Conservation (phyloP, 2,888 invertebrate species). For the Pinctada fucata region DNA sequence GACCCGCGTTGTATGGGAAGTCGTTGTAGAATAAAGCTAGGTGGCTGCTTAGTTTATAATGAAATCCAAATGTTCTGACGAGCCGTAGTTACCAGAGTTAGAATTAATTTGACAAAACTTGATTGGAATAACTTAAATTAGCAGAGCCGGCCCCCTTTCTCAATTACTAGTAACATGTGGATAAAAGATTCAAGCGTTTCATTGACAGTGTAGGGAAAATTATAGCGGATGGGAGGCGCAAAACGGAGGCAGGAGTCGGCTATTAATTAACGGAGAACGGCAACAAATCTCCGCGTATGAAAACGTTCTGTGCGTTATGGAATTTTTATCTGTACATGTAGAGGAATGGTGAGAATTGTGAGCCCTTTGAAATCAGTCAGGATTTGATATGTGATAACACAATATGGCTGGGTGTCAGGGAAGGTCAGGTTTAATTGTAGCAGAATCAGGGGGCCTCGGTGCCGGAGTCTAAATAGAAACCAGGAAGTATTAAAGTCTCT, state of each 20-base stretch:
- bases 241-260: neutral
- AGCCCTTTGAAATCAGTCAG: neutral
- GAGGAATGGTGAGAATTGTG: neutral
- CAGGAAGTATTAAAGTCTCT: too few relatives aligned
- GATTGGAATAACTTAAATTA: constrained; percentile 40
- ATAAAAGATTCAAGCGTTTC: constrained; percentile 1
- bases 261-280: neutral
- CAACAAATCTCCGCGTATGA: constrained; percentile 1
- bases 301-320: neutral
- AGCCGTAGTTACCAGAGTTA: neutral
- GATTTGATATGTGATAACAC: too few relatives aligned
- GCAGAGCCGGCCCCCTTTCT: constrained; percentile 32
- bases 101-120: constrained; percentile 39
- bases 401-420: too few relatives aligned
- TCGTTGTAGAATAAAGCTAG: neutral
- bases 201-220: neutral
- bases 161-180: constrained; percentile 30
- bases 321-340: neutral
- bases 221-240: neutral
- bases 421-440: too few relatives aligned
- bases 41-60: neutral
- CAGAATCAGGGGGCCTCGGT: too few relatives aligned
- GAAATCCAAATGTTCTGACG: constrained; percentile 6
- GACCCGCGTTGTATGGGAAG: neutral
- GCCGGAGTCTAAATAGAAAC: too few relatives aligned